Evolutionary conservation across 2,113 vertebrate genomes (phyloP).

Genomic region (Mustelus asterias): DNA sequence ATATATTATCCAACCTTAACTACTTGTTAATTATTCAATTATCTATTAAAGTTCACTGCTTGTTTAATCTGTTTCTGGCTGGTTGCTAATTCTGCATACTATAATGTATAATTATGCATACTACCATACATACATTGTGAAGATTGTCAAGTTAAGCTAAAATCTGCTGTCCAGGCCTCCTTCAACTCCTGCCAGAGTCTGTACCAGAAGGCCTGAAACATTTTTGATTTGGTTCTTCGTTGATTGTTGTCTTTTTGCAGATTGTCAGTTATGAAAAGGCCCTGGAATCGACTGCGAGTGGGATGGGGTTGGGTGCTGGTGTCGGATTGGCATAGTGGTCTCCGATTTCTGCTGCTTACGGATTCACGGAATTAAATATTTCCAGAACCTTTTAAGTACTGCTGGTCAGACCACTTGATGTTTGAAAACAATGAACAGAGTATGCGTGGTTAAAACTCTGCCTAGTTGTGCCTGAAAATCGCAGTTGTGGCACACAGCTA

Average conservation of each 20-base stretch:
- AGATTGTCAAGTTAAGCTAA: too few species aligned
- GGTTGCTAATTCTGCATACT: too few species aligned
- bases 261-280: background rate
- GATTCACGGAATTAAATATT: background rate
- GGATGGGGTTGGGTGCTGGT: background rate
- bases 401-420: background rate
- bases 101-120: too few species aligned
- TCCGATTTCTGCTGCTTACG: background rate
- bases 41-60: too few species aligned
- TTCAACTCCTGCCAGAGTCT: too few species aligned
- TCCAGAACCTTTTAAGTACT: background rate
- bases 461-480: background rate
- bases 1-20: too few species aligned
- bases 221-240: background rate
- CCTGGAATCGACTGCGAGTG: background rate
- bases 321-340: background rate
- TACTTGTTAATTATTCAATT: too few species aligned
- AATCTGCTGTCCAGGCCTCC: too few species aligned
- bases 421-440: background rate
- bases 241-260: background rate
- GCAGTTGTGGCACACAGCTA: background rate
- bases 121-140: too few species aligned
- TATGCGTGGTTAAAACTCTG: background rate
- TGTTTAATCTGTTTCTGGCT: too few species aligned
- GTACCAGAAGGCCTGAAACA: background rate